Base-by-base conservation (phyloP, 2,113 vertebrate genomes). In the Aspiorhynchus laticeps region DNA sequence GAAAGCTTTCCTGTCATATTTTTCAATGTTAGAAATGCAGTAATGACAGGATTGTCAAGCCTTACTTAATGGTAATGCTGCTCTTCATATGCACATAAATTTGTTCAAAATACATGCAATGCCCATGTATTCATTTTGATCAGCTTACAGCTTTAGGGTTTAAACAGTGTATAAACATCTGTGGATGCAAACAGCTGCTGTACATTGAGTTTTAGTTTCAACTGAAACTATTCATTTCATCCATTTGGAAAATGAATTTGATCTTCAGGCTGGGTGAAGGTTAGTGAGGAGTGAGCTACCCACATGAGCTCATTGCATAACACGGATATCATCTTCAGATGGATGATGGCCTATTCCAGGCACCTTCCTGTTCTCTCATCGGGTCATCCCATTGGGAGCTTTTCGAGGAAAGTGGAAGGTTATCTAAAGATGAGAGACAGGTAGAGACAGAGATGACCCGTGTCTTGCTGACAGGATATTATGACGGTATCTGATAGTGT, bases 341-440 rank as follows among this genome's bases (percentile, higher is more conserved):
- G 61, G 36, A 82, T 43, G 38, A 78, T 78, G 67, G 73, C 33
- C 80, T 89, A 46, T 24, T 75, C 83, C 84, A 28, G 46, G 14
- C 43, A 36, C 43, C 33, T 53, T 51, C 71, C n/a, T 48, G 26
- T 36, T 75, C 36, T 28, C 38, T 67, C 53, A 28, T 51, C 67
- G 1, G 31, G 73, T 83, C 33, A 21, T 71, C 43, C 69, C 71
- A 31, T 46, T 2, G n/a, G 61, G 59, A 82, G 71, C 33, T 24
- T 82, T 87, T 81, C 82, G 31, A 86, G 81, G 67, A 88, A 85
- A 77, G 51, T 38, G 14, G 51, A 48, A 84, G 81, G 43, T 76
- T 33, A 63, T 17, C 36, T 84, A 33, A 77, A 77, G 63, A 80
- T 24, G 82, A 43, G 41, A 69, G 48, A 86, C 12, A 38, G 46